These are phyloP conservation scores for Pegoplata infirma DNA, from an alignment of 2,888 invertebrate genomes.

Conservation along the genomic window DNA sequence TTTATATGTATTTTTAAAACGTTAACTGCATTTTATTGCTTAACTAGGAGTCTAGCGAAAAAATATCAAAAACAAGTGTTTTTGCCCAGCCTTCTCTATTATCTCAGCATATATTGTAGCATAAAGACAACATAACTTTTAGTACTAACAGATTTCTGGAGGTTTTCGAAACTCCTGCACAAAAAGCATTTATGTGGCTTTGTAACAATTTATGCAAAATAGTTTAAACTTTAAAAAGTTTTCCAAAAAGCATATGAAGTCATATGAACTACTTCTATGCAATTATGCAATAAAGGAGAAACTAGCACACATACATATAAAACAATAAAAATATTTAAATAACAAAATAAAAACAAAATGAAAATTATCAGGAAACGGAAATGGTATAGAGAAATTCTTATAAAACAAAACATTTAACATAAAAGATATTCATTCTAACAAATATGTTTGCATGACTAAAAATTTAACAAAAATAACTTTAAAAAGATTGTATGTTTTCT, in stretches of 20 bases:
- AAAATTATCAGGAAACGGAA: not conserved
- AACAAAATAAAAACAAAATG: not conserved
- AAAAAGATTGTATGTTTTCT: not conserved
- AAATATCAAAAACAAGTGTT: no score
- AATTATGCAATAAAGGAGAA: constrained; percentile 30
- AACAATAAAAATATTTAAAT: not conserved
- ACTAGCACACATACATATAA: not conserved
- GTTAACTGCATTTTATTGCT: no score
- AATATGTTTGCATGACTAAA: no score
- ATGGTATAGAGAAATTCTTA: not conserved
- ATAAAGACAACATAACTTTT: constrained; percentile 29
- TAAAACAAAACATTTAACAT: not conserved
- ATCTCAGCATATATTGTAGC: constrained; percentile 11
- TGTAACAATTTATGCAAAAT: constrained; percentile 58
- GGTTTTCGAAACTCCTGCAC: constrained; percentile 40
- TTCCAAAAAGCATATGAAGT: constrained; percentile 20
- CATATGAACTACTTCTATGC: constrained; percentile 25
- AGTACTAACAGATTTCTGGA: constrained; percentile 43
- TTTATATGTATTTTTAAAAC: no score
- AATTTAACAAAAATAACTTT: no score
- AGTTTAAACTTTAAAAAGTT: constrained; percentile 59
- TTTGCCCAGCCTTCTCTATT: no score
- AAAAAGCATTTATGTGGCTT: constrained; percentile 60
- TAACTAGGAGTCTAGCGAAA: no score
- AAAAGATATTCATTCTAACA: no score